phyloP scores from a whole-genome alignment of 2,113 vertebrate genomes.

The Ptilonorhynchus violaceus region DNA sequence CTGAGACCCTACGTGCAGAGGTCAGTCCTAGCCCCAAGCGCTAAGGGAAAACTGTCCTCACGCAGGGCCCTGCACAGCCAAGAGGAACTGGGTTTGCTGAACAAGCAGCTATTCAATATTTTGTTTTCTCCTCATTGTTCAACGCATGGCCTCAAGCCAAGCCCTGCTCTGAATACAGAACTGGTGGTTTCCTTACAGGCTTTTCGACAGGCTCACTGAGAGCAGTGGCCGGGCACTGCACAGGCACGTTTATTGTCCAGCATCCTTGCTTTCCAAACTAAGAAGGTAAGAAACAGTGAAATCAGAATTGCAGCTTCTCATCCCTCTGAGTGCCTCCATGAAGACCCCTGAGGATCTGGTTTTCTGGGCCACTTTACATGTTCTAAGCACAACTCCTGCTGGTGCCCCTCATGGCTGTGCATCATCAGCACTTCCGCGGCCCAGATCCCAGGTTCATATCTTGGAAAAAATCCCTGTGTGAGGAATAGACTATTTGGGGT shows the following conservation, averaged over 20 bases:
- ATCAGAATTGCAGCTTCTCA: neutral
- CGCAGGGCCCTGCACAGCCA: neutral
- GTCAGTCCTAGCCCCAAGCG: neutral
- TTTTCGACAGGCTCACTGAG: neutral
- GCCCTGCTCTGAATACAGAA: slow-evolving; percentile 49
- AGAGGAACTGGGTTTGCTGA: slow-evolving; percentile 37
- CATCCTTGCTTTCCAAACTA: neutral
- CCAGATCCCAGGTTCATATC: neutral
- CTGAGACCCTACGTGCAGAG: neutral
- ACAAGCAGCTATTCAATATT: slow-evolving; percentile 66
- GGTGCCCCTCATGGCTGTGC: neutral
- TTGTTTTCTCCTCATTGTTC: slow-evolving; percentile 63
- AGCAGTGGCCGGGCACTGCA: neutral
- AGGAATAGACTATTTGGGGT: neutral
- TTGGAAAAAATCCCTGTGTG: neutral
- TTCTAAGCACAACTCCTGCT: neutral
- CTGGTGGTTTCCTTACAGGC: slow-evolving; percentile 28
- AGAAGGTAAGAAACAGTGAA: neutral
- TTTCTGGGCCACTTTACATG: neutral
- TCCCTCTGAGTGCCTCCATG: neutral
- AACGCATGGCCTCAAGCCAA: slow-evolving; percentile 2
- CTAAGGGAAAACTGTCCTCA: neutral
- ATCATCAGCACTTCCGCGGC: neutral
- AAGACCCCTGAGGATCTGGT: neutral
- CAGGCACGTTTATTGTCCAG: neutral